Evolutionary conservation across 2,888 invertebrate species (phyloP).

Genomic region (Torymus auratus): DNA sequence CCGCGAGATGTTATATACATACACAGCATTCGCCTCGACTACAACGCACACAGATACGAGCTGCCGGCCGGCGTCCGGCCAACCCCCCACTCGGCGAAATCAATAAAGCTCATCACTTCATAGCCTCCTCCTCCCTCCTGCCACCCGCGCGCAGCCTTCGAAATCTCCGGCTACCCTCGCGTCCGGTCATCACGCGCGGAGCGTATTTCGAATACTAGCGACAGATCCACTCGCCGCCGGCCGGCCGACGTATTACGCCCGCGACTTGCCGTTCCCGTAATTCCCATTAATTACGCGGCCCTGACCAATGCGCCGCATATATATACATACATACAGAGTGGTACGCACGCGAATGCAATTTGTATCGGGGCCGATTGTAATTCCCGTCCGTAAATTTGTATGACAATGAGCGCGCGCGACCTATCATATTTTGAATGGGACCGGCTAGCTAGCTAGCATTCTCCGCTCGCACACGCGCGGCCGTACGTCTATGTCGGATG

Average conservation of each 20-base stretch:
- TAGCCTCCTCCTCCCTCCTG: background rate
- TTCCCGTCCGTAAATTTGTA: slow-evolving; percentile 56
- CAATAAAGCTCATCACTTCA: slow-evolving; percentile 41
- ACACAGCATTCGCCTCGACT: too few relatives aligned
- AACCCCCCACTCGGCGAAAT: slow-evolving; percentile 20
- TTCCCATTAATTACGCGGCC: slow-evolving; percentile 54
- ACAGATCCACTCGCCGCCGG: slow-evolving; percentile 18
- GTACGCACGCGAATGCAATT: slow-evolving; percentile 31
- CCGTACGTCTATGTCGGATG: too few relatives aligned
- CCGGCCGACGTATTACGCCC: slow-evolving; percentile 39
- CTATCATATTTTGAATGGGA: slow-evolving; percentile 57
- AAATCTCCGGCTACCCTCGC: too few relatives aligned
- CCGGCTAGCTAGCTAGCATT: background rate
- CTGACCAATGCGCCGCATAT: slow-evolving; percentile 4
- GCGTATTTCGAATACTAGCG: background rate
- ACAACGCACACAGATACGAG: too few relatives aligned
- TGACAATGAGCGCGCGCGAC: slow-evolving; percentile 53
- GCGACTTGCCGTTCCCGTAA: slow-evolving; percentile 47
- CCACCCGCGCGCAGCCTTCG: too few relatives aligned
- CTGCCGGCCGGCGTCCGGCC: background rate
- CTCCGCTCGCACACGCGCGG: too few relatives aligned
- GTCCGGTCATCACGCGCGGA: too few relatives aligned
- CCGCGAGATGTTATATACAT: background rate
- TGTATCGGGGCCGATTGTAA: slow-evolving; percentile 57
- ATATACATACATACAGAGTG: background rate